Percentiles rank a stretch among this genome's conserved stretches.
Conservation (phyloP, 2,113 vertebrate genomes). For the Phocoena sinus region DNA sequence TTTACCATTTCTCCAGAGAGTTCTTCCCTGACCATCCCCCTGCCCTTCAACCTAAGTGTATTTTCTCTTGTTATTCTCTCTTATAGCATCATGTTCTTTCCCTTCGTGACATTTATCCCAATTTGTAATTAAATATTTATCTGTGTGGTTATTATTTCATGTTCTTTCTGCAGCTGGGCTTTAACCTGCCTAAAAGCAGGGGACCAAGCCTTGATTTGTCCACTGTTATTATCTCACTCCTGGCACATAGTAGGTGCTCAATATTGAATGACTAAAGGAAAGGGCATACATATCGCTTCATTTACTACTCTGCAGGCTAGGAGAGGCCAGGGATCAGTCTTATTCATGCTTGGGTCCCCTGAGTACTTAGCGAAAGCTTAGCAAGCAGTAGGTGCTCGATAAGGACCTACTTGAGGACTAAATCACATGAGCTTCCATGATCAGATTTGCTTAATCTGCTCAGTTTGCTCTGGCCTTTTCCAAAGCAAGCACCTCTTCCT, state of each 20-base stretch:
- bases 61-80: slow-evolving; percentile 31
- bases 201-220: background rate
- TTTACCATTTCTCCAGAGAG: background rate
- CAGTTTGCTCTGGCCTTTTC: background rate
- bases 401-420: background rate
- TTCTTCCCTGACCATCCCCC: background rate
- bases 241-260: background rate
- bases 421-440: background rate
- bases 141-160: slow-evolving; percentile 66
- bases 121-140: slow-evolving; percentile 71
- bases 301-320: background rate
- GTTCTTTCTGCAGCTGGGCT: slow-evolving; percentile 19
- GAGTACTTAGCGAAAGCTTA: background rate
- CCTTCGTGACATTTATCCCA: slow-evolving; percentile 42
- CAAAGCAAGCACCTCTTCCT: background rate
- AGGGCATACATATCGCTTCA: too few relatives aligned
- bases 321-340: background rate
- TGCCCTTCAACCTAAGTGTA: background rate
- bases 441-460: too few relatives aligned
- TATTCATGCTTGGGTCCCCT: background rate
- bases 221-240: background rate
- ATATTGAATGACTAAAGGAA: background rate
- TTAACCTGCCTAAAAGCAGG: background rate
- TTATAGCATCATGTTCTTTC: slow-evolving; percentile 36
- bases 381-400: background rate